phyloP scores from a whole-genome alignment of 2,113 vertebrate species.

The Peromyscus leucopus region DNA sequence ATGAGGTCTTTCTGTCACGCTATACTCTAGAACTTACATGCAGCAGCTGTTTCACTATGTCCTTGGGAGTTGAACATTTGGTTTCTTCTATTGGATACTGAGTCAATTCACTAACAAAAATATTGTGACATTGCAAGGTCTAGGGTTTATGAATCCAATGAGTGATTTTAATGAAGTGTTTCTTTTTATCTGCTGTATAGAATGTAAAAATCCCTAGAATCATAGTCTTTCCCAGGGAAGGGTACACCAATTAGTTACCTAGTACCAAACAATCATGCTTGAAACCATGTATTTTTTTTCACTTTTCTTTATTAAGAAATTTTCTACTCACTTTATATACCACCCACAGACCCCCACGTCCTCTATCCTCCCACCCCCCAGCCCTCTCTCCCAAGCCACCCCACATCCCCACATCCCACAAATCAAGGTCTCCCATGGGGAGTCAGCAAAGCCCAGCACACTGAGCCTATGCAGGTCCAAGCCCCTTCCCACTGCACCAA shows the following conservation, averaged over 20 bases:
- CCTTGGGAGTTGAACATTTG: neutral
- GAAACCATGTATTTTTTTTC: too few relatives aligned
- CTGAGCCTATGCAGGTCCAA: too few relatives aligned
- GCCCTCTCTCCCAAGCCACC: too few relatives aligned
- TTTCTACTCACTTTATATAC: too few relatives aligned
- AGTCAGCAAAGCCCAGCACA: too few relatives aligned
- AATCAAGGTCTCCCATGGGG: too few relatives aligned
- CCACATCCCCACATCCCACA: too few relatives aligned
- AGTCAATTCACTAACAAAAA: slow-evolving; percentile 55
- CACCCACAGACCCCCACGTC: too few relatives aligned
- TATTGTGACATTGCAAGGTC: neutral
- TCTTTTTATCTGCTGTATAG: neutral
- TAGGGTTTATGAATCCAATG: slow-evolving; percentile 19
- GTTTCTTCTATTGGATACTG: slow-evolving; percentile 21
- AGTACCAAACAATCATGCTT: neutral
- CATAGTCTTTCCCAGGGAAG: neutral
- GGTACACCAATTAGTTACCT: neutral
- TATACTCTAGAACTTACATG: neutral
- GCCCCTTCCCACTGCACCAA: too few relatives aligned
- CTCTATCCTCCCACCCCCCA: too few relatives aligned
- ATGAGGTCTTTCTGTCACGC: slow-evolving; percentile 28
- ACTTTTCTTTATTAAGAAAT: too few relatives aligned
- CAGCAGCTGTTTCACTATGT: slow-evolving; percentile 4
- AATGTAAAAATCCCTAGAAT: slow-evolving; percentile 41
- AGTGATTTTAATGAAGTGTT: slow-evolving; percentile 17